Base-by-base conservation (phyloP, 2,797 vertebrate genomes). In the Okamejei kenojei region DNA sequence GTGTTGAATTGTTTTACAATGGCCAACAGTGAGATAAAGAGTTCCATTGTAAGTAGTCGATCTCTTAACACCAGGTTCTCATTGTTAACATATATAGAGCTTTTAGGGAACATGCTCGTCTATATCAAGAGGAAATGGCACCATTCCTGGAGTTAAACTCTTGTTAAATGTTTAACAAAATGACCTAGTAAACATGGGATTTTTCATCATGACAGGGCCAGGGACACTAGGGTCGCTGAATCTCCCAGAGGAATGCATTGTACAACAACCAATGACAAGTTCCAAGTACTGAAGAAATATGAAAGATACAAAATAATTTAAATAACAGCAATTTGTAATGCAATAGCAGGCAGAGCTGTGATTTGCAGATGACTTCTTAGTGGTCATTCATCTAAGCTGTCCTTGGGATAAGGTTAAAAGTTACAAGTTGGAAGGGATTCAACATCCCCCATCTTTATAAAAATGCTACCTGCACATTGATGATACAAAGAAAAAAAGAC, bases 151-250 rank as follows among this genome's bases (percentile, higher is more conserved):
- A 86, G 13, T 32, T 65, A 63, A 86, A 7, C 58, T 58, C 58
- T 74, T 73, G 68, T 91, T 91, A 15, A 91, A 74, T 26, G 73
- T 91, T 29, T 7, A 63, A 86, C 35, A 90, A 35, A 90, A 90
- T 23, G n/a, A 90, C 63, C 17, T 2, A 3, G 32, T 71, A 26
- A 73, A 91, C 17, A 45, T 29, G 38, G 35, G 23, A 38, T 29
- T 35, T 73, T 45, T 91, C 88, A 71, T 21, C 19, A 38, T 45
- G 2, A 35, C 65, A 74, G 35, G 88, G 35, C 88, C 88, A 73
- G 65, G 9, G 32, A 91, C 68, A 26, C 10, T 10, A 1, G 23
- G 9, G n/a, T 63, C 38, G 21, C 9, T 73, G 23, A 91, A 73
- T 65, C 29, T 13, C 68, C 68, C 88, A 91, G 68, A 73, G 35